A percentile compares a stretch with the other conserved stretches of the same genome.
phyloP scores from a whole-genome alignment of 2,888 invertebrate genomes.

The Drosophila neonasuta region DNA sequence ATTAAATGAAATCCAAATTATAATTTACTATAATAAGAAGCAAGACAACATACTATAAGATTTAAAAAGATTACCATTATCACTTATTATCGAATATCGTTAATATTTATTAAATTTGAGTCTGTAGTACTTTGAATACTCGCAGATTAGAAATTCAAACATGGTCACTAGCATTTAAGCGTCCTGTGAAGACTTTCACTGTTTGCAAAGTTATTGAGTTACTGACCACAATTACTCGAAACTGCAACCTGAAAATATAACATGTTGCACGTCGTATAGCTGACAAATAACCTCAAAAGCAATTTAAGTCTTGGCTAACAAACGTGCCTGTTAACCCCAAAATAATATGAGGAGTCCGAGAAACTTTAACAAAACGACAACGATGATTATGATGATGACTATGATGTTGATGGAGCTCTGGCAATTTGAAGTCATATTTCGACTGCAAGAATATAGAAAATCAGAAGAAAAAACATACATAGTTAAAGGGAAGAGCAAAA shows the following conservation, averaged over 20 bases:
- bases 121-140: too few relatives aligned
- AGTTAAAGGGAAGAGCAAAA: constrained; percentile 31
- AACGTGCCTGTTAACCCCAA: constrained; percentile 39
- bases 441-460: constrained; percentile 20
- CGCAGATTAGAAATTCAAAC: too few relatives aligned
- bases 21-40: too few relatives aligned
- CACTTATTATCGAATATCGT: too few relatives aligned
- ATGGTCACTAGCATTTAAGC: too few relatives aligned
- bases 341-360: constrained; percentile 15
- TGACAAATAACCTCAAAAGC: constrained; percentile 21
- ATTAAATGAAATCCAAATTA: too few relatives aligned
- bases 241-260: constrained; percentile 12
- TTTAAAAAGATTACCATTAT: too few relatives aligned
- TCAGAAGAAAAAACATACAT: constrained; percentile 21
- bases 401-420: constrained; percentile 11
- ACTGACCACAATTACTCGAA: neutral
- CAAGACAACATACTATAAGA: too few relatives aligned
- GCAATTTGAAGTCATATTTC: constrained; percentile 19
- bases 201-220: neutral
- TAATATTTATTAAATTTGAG: too few relatives aligned
- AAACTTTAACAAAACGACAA: constrained; percentile 38
- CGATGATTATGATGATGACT: constrained; percentile 13
- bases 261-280: constrained; percentile 12
- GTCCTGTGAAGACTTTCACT: too few relatives aligned
- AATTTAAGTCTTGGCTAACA: constrained; percentile 37